Base-by-base conservation (phyloP, 2,888 invertebrate species). In the Drosophila paracracens region DNA sequence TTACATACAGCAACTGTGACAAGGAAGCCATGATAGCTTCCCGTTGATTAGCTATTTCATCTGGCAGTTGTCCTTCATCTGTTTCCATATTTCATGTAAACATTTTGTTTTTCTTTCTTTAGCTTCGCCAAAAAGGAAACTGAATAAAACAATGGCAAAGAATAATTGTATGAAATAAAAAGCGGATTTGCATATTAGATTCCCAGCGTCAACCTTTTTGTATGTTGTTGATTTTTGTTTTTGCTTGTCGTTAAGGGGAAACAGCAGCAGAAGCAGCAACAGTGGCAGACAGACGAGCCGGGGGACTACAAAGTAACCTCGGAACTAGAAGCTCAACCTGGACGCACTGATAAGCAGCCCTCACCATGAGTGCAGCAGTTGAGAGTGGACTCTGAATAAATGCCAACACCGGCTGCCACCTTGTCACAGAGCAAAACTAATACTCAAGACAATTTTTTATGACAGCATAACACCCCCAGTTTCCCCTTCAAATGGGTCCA, bases 161-260 rank as follows among this genome's bases (percentile, higher is more conserved):
- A 91, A 87, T 91, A 91, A 91, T 91, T 91, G 85, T 81, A 85
- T 85, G 79, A 87, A 83, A 91, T 91, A 91, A 91, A 91, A 91
- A 91, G 79, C 85, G 89, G 90, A 92, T 91, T 91, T 91, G 85
- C 88, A 87, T 91, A 89, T 91, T 82, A 85, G 77, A 91, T 88
- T 91, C 72, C 25, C 46, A 69, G 48, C 51, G 70, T 64, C 74
- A 76, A 84, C 85, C 89, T 88, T 83, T 81, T 74, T 82, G 67
- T 67, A 56, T 77, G 61, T 65, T 89, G 88, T 89, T 84, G 88
- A 84, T 46, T 46, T 46, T 25, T 25, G 46, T 89, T 84, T 88
- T 84, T 88, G 90, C 82, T 77, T 86, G 74, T 86, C 87, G 89
- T 86, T 83, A 74, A 73, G 63, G 67, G 53, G 48, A n/a, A 46